Conservation (phyloP, 2,888 invertebrate species). For the Oeneis ivallda region DNA sequence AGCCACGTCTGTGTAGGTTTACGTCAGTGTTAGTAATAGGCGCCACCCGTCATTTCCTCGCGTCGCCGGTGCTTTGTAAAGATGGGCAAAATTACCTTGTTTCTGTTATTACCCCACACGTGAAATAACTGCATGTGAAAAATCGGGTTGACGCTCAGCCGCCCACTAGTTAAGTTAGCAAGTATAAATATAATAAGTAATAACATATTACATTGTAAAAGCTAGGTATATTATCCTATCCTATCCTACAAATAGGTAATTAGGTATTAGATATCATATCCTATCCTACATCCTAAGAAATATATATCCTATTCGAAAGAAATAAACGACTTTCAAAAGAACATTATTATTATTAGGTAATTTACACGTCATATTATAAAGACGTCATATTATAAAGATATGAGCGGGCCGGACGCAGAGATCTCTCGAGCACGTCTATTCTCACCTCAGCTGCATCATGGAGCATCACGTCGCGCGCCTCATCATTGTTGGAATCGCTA, state of each 20-base stretch:
- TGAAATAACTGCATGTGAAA: not conserved
- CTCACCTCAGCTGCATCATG: slow-evolving; percentile 6
- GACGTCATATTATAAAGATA: too few species aligned
- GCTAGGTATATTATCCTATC: too few species aligned
- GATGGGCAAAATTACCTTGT: slow-evolving; percentile 3
- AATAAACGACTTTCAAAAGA: not conserved
- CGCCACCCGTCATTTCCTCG: not conserved
- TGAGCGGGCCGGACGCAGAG: not conserved
- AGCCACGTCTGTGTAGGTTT: not conserved
- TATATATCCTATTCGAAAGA: too few species aligned
- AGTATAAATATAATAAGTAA: too few species aligned
- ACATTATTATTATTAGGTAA: not conserved
- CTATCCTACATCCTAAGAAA: too few species aligned
- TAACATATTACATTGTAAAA: too few species aligned
- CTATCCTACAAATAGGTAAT: too few species aligned
- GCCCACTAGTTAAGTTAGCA: too few species aligned
- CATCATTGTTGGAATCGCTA: not conserved
- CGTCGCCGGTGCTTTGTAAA: not conserved
- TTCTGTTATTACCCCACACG: too few species aligned
- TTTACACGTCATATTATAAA: too few species aligned
- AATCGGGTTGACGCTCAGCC: too few species aligned
- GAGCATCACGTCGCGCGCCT: not conserved
- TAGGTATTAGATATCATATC: too few species aligned
- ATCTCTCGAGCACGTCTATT: slow-evolving; percentile 8
- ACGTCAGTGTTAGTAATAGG: not conserved